Conservation (phyloP, 2,113 vertebrate species). For the Seriola aureovittata region DNA sequence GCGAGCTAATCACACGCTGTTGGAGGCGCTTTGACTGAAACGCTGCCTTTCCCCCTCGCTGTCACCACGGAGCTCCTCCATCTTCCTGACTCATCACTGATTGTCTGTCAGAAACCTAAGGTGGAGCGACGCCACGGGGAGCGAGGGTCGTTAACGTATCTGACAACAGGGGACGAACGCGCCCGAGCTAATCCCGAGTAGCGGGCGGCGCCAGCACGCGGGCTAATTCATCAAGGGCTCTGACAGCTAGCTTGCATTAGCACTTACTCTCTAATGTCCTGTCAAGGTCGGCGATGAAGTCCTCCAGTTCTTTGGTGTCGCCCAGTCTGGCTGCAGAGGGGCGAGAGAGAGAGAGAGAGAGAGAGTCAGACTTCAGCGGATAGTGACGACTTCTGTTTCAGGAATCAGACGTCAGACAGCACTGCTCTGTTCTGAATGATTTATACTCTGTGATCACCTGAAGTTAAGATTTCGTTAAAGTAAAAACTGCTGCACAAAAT, state of each 20-base stretch:
- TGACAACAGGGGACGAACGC: conserved; percentile 20
- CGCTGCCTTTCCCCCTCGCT: conserved; percentile 16
- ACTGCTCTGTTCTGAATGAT: too few species aligned
- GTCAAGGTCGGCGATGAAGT: conserved; percentile 98
- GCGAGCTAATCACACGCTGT: too few species aligned
- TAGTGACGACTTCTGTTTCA: too few species aligned
- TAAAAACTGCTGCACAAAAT: too few species aligned
- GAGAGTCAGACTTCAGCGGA: not conserved
- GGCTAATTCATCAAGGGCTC: conserved; percentile 23
- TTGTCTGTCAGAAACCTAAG: conserved; percentile 31
- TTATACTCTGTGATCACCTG: too few species aligned
- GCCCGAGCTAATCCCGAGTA: not conserved
- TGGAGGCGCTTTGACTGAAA: too few species aligned
- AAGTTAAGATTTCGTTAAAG: too few species aligned
- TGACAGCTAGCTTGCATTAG: conserved; percentile 36
- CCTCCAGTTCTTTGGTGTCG: conserved; percentile 98
- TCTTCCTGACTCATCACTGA: conserved; percentile 22
- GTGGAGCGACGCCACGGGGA: conserved; percentile 25
- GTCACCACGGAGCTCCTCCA: conserved; percentile 7
- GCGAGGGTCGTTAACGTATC: conserved; percentile 32
- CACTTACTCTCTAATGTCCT: conserved; percentile 95
- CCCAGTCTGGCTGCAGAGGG: conserved; percentile 92
- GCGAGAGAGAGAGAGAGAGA: conserved; percentile 3
- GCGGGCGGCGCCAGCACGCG: conserved; percentile 2
- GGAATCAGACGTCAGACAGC: too few species aligned